These are phyloP conservation scores for Subanguina moxae DNA, from an alignment of 1,140 invertebrate genomes.

Conservation along the genomic window DNA sequence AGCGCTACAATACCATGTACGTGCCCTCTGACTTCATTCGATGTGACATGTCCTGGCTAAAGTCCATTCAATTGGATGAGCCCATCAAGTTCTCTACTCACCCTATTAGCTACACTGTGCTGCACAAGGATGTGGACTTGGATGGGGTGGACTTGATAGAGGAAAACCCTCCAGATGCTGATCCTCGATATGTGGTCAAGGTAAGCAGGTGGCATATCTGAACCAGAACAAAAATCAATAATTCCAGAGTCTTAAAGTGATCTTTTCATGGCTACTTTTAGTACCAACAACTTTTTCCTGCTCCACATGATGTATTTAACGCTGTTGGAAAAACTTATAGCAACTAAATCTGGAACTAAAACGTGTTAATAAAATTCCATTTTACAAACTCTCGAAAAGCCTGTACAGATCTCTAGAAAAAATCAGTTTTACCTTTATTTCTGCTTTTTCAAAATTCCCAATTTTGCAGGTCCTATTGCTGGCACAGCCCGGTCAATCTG, in stretches of 20 bases:
- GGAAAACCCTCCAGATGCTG: constrained; percentile 81
- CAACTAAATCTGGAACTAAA: too few relatives aligned
- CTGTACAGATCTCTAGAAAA: too few relatives aligned
- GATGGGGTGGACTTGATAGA: constrained; percentile 37
- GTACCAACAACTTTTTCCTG: too few relatives aligned
- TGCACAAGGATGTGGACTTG: constrained; percentile 74
- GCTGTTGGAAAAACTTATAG: too few relatives aligned
- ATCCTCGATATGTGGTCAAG: constrained; percentile 87
- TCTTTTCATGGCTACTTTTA: too few relatives aligned
- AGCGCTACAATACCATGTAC: constrained; percentile 82
- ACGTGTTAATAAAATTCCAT: too few relatives aligned
- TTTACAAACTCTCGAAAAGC: too few relatives aligned
- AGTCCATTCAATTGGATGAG: constrained; percentile 78
- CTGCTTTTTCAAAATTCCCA: too few relatives aligned
- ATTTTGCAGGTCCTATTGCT: constrained; percentile 82
- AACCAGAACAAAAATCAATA: too few relatives aligned
- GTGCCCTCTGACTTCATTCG: constrained; percentile 90
- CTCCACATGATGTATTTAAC: too few relatives aligned
- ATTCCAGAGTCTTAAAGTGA: too few relatives aligned
- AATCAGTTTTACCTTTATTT: too few relatives aligned
- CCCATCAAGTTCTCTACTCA: constrained; percentile 75
- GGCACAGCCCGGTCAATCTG: constrained; percentile 76
- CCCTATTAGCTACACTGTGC: constrained; percentile 79
- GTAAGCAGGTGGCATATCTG: constrained; percentile 67
- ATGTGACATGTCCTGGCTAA: constrained; percentile 77